Evolutionary conservation across 2,888 invertebrate species (phyloP).

Genomic region (Falcaria lacertinaria): DNA sequence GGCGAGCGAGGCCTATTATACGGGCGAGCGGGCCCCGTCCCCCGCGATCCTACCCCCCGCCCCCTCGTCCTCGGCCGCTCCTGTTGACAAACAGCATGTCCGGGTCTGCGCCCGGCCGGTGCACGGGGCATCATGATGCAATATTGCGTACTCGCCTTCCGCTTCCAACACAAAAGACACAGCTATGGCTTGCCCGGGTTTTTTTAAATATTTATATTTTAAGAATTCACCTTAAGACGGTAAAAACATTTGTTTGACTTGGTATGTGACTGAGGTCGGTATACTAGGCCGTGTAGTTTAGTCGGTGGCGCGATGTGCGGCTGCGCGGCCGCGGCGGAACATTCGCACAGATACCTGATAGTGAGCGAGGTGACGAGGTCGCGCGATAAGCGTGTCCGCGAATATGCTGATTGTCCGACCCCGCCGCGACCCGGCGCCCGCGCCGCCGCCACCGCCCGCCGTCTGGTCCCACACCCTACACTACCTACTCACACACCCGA

Average conservation of each 20-base stretch:
- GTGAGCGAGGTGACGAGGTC: constrained; percentile 7
- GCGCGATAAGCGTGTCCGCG: constrained; percentile 2
- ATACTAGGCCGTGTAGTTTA: too few species aligned
- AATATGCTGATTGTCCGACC: not conserved
- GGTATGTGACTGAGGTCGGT: too few species aligned
- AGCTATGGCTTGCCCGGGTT: too few species aligned
- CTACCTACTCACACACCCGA: too few species aligned
- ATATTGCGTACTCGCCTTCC: not conserved
- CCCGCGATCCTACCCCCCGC: constrained; percentile 2
- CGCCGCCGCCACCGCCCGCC: not conserved
- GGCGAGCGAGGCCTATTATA: constrained; percentile 24
- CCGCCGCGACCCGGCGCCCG: not conserved
- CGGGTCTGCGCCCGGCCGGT: constrained; percentile 20
- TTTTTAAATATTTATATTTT: too few species aligned
- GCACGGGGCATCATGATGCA: constrained; percentile 3
- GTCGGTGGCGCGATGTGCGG: too few species aligned
- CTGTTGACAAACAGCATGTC: constrained; percentile 23
- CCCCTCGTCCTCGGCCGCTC: constrained; percentile 11
- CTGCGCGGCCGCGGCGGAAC: too few species aligned
- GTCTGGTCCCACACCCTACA: too few species aligned
- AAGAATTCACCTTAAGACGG: too few species aligned
- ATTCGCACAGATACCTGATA: not conserved
- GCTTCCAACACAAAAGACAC: too few species aligned
- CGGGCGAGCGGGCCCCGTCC: constrained; percentile 11
- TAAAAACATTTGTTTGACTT: too few species aligned